phyloP scores from a whole-genome alignment of 2,797 vertebrate species.

The Halcyon badia region DNA sequence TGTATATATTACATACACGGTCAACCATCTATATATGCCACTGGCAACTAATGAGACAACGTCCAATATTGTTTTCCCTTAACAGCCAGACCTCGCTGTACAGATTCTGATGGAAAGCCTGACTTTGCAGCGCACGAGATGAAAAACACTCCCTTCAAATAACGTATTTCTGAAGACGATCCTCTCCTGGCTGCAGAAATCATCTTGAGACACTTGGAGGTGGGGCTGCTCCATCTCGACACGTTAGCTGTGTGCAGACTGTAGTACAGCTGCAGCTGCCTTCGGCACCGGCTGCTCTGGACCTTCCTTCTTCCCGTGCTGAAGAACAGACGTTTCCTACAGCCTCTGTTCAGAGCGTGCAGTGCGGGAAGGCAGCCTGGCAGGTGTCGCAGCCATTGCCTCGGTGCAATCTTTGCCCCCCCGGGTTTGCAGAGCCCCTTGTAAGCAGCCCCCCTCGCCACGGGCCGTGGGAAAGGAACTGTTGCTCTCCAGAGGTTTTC shows the following conservation, averaged over 20 bases:
- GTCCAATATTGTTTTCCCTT: slow-evolving; percentile 25
- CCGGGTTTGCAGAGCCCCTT: not conserved
- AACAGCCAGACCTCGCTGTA: slow-evolving; percentile 14
- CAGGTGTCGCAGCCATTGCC: not conserved
- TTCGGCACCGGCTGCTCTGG: not conserved
- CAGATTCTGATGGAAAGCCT: slow-evolving; percentile 37
- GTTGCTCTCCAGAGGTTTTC: not conserved
- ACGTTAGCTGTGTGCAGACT: slow-evolving; percentile 6
- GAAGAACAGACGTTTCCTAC: not conserved
- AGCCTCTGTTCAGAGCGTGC: not conserved
- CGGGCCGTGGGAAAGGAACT: not conserved
- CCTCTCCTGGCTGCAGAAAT: slow-evolving; percentile 17
- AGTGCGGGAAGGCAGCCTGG: not conserved
- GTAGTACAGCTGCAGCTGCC: not conserved
- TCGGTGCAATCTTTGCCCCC: not conserved
- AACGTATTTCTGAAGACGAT: not conserved
- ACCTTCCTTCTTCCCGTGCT: not conserved
- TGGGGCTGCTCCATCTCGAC: not conserved
- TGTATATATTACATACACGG: slow-evolving; percentile 14
- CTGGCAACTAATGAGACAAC: slow-evolving; percentile 27
- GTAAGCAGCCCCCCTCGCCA: not conserved
- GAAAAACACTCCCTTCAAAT: slow-evolving; percentile 48
- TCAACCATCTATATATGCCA: slow-evolving; percentile 6
- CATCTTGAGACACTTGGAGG: slow-evolving; percentile 3
- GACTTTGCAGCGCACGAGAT: not conserved